phyloP scores from a whole-genome alignment of 2,888 invertebrate genomes.

The Hirtodrosophila duncani region DNA sequence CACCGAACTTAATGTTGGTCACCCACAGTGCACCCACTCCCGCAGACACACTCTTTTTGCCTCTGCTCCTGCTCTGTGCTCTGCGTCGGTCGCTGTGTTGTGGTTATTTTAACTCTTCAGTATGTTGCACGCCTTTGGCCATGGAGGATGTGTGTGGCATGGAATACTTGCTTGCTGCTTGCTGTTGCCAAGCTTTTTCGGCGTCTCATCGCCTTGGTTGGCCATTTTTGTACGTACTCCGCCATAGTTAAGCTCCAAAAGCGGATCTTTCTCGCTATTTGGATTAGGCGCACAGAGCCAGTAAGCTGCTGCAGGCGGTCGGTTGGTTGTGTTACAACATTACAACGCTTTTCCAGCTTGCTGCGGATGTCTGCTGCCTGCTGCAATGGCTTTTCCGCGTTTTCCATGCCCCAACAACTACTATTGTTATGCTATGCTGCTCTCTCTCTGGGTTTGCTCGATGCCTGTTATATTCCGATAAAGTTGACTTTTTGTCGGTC shows the following conservation, averaged over 20 bases:
- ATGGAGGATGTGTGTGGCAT: constrained; percentile 15
- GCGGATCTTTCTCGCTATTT: constrained; percentile 77
- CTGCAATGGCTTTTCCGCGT: constrained; percentile 20
- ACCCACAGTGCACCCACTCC: not conserved
- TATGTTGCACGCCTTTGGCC: constrained; percentile 31
- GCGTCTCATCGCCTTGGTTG: not conserved
- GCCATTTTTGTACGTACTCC: constrained; percentile 33
- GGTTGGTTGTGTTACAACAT: not conserved
- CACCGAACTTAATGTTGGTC: too few species aligned
- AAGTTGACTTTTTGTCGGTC: constrained; percentile 73
- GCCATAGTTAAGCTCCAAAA: constrained; percentile 72
- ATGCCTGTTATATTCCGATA: constrained; percentile 74
- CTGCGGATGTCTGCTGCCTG: constrained; percentile 10
- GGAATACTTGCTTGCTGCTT: not conserved
- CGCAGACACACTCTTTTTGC: not conserved
- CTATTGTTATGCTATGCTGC: not conserved
- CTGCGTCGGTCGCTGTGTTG: constrained; percentile 14
- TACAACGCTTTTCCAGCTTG: constrained; percentile 42
- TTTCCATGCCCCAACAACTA: not conserved
- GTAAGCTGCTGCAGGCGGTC: not conserved
- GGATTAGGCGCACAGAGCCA: constrained; percentile 66
- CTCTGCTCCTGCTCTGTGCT: not conserved
- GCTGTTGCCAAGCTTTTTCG: constrained; percentile 16
- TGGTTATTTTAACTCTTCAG: constrained; percentile 17
- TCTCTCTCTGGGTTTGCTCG: constrained; percentile 40